Conservation (phyloP, 2,113 vertebrate genomes). For the Rhinoptilus africanus region DNA sequence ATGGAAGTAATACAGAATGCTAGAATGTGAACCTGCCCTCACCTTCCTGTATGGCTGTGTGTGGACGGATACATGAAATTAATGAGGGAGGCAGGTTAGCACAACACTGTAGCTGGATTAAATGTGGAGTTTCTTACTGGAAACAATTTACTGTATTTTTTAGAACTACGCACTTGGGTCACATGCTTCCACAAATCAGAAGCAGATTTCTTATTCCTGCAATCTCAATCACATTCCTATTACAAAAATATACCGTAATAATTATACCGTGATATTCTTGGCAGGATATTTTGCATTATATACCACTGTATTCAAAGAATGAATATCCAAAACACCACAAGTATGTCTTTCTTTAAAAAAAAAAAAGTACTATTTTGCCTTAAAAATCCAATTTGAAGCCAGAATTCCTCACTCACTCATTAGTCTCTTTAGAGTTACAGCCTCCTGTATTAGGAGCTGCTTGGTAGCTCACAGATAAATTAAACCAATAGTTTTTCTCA, state of each 20-base stretch:
- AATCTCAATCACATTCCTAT: slow-evolving; percentile 32
- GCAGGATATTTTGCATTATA: slow-evolving; percentile 45
- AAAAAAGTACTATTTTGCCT: not conserved
- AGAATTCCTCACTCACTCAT: not conserved
- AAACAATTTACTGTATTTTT: slow-evolving; percentile 56
- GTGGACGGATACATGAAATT: not conserved
- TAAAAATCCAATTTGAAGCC: not conserved
- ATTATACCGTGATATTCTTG: slow-evolving; percentile 48
- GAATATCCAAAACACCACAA: slow-evolving; percentile 45
- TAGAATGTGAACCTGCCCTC: not conserved
- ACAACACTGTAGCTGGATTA: slow-evolving; percentile 22
- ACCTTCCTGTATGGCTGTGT: not conserved
- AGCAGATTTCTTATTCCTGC: slow-evolving; percentile 52
- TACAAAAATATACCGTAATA: slow-evolving; percentile 58
- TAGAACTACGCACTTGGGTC: slow-evolving; percentile 4
- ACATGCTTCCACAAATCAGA: slow-evolving; percentile 35
- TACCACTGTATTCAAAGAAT: slow-evolving; percentile 45
- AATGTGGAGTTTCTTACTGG: slow-evolving; percentile 46
- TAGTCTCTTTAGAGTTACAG: not conserved
- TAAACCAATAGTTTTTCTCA: not conserved
- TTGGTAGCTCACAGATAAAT: not conserved
- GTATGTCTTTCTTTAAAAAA: not conserved
- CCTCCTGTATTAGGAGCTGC: not conserved
- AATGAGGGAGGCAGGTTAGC: not conserved
- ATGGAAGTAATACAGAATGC: not conserved